Conservation (phyloP, 2,888 invertebrate species). For the Drosophila suboccidentalis region DNA sequence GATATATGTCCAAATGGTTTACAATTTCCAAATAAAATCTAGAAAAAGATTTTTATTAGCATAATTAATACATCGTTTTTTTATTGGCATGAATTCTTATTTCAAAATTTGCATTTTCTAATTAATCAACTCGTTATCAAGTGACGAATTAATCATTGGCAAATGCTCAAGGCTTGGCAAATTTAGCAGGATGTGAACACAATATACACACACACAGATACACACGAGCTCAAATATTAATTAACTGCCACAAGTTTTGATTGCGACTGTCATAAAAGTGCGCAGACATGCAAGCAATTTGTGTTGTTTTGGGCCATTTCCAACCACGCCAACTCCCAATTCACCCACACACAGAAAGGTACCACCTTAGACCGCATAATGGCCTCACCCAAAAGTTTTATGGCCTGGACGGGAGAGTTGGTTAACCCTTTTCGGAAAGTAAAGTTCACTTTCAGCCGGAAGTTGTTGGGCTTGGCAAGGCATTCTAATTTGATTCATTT, state of each 20-base stretch:
- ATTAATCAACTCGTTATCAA: conserved; percentile 52
- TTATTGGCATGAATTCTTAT: conserved; percentile 1
- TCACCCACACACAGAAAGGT: conserved; percentile 24
- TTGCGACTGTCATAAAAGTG: conserved; percentile 67
- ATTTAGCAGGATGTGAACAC: conserved; percentile 39
- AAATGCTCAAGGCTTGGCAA: conserved; percentile 49
- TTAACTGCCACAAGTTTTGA: conserved; percentile 62
- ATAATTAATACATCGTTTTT: conserved; percentile 3
- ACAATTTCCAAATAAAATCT: no score
- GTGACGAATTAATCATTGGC: conserved; percentile 56
- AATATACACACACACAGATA: conserved; percentile 2
- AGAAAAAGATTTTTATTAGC: background rate
- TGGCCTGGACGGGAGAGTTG: conserved; percentile 68
- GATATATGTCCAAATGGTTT: no score
- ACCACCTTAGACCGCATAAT: conserved; percentile 22
- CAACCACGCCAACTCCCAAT: conserved; percentile 4
- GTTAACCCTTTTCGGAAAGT: conserved; percentile 74
- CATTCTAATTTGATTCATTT: conserved; percentile 71
- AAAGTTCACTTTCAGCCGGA: conserved; percentile 76
- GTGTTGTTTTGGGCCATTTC: conserved; percentile 28
- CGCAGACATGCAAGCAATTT: conserved; percentile 77
- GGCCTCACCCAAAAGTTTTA: conserved; percentile 71
- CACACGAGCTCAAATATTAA: conserved; percentile 55
- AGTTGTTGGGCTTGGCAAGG: conserved; percentile 69
- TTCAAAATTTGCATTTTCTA: conserved; percentile 38